Evolutionary conservation across 2,113 vertebrate genomes (phyloP).

Genomic region (Malurus cyaneus): DNA sequence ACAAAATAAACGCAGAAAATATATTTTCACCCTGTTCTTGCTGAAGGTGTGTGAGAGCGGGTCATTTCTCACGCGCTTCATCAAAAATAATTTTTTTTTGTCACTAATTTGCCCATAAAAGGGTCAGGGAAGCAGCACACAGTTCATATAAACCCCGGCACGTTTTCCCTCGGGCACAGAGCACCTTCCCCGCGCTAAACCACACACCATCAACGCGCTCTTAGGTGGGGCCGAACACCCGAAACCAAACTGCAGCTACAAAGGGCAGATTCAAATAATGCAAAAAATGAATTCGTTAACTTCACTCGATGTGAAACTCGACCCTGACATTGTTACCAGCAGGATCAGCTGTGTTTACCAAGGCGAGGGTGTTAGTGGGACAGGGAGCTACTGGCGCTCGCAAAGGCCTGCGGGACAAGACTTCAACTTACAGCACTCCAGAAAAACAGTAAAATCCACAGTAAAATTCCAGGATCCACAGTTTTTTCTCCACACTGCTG

Average conservation of each 20-base stretch:
- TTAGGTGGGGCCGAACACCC: background rate
- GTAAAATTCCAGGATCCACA: conserved; percentile 26
- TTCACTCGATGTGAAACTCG: background rate
- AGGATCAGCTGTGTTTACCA: background rate
- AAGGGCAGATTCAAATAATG: background rate
- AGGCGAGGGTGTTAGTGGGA: background rate
- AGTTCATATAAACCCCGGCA: rapidly evolving
- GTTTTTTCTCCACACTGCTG: conserved; percentile 25
- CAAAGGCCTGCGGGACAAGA: background rate
- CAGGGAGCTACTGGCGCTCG: background rate
- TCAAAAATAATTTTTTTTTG: background rate
- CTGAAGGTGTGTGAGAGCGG: rapidly evolving
- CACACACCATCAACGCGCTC: rapidly evolving
- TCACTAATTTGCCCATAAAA: rapidly evolving
- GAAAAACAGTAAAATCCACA: conserved; percentile 33
- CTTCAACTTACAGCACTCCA: conserved; percentile 44
- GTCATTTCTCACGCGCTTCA: rapidly evolving
- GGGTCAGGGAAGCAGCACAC: rapidly evolving
- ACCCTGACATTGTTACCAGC: background rate
- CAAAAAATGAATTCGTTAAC: background rate
- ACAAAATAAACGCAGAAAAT: background rate
- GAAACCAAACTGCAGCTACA: background rate
- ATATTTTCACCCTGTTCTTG: rapidly evolving
- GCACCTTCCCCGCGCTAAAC: background rate
- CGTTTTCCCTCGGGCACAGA: rapidly evolving